Conservation (phyloP, 2,888 invertebrate genomes). For the Dolichomitus sp. region DNA sequence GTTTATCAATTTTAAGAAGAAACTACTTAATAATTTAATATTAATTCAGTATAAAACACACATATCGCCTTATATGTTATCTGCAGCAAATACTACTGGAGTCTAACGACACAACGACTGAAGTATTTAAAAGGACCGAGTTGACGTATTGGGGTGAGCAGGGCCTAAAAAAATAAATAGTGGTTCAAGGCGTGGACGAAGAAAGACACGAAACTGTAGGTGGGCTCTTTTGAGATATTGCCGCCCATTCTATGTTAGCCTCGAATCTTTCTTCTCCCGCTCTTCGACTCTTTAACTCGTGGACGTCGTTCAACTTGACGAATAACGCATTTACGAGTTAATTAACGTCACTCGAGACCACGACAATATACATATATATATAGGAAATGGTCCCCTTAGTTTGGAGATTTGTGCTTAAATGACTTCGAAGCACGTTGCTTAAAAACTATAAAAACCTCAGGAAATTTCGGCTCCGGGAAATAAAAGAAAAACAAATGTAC, state of each 20-base stretch:
- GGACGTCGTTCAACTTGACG: slow-evolving; percentile 42
- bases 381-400: slow-evolving; percentile 11
- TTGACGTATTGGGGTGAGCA: slow-evolving; percentile 21
- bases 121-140: slow-evolving; percentile 34
- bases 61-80: too few relatives aligned
- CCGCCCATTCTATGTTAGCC: slow-evolving; percentile 35
- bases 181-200: slow-evolving; percentile 54
- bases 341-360: slow-evolving; percentile 61
- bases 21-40: neutral
- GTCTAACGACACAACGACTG: slow-evolving; percentile 32
- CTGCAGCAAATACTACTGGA: neutral
- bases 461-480: neutral
- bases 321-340: slow-evolving; percentile 65
- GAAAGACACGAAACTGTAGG: slow-evolving; percentile 57
- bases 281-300: slow-evolving; percentile 20
- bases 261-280: slow-evolving; percentile 1
- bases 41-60: neutral
- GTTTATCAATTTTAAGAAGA: too few relatives aligned
- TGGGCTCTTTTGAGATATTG: slow-evolving; percentile 47
- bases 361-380: slow-evolving; percentile 17
- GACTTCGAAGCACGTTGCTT: slow-evolving; percentile 12
- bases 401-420: slow-evolving; percentile 19
- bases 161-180: slow-evolving; percentile 58
- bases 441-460: slow-evolving; percentile 15
- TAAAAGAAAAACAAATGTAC: slow-evolving; percentile 13